phyloP scores from a whole-genome alignment of 2,113 vertebrate species.

The Candoia aspera region DNA sequence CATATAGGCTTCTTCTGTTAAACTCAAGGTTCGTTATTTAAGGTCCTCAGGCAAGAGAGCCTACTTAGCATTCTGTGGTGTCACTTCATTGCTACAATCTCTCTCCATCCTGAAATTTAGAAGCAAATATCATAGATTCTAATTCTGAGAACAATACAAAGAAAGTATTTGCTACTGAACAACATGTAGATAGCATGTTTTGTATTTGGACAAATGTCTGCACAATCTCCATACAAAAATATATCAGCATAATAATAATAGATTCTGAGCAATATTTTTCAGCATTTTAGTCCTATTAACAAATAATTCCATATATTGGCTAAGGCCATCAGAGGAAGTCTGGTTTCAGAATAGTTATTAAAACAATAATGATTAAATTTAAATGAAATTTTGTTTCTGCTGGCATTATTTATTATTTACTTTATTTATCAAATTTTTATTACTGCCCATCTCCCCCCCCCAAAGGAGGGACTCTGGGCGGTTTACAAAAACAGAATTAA shows the following conservation, averaged over 20 bases:
- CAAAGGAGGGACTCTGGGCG: no score
- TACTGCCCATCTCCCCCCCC: no score
- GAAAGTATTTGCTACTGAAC: not conserved
- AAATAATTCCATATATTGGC: not conserved
- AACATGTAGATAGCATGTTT: not conserved
- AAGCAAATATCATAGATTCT: not conserved
- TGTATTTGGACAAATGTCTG: slow-evolving; percentile 20
- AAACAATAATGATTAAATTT: not conserved
- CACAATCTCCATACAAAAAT: slow-evolving; percentile 12
- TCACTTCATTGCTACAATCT: not conserved
- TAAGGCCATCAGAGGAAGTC: not conserved
- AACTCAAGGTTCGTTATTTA: slow-evolving; percentile 32
- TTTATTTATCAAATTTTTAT: no score
- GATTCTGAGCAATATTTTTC: not conserved
- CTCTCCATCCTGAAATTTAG: slow-evolving; percentile 2
- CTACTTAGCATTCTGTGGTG: slow-evolving; percentile 34
- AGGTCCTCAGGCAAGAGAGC: slow-evolving; percentile 52
- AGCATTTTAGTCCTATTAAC: not conserved
- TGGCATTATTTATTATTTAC: no score
- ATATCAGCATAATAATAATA: slow-evolving; percentile 39
- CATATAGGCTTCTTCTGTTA: not conserved
- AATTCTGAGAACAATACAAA: not conserved
- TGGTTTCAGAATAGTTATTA: not conserved
- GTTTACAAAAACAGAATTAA: no score
- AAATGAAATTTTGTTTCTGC: not conserved